Percentiles rank a stretch among this genome's conserved stretches.
phyloP scores from a whole-genome alignment of 2,888 invertebrate species.

The Sipha maydis region DNA sequence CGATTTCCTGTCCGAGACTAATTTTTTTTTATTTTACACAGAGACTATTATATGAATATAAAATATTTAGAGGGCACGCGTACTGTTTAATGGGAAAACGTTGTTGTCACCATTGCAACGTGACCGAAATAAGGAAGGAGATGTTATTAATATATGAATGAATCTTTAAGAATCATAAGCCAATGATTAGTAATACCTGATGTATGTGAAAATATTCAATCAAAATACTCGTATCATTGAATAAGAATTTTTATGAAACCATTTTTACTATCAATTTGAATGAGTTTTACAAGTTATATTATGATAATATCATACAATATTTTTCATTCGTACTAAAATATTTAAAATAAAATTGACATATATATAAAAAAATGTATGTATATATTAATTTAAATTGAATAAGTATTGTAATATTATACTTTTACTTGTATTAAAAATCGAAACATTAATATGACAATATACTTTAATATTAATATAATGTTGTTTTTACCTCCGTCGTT shows the following conservation, averaged over 20 bases:
- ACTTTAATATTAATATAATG: too few relatives aligned
- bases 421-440: too few relatives aligned
- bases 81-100: slow-evolving; percentile 50
- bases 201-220: background rate
- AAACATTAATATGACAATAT: too few relatives aligned
- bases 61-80: slow-evolving; percentile 54
- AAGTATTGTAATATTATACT: too few relatives aligned
- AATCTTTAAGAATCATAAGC: slow-evolving; percentile 21
- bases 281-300: background rate
- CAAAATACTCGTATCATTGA: background rate
- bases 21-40: slow-evolving; percentile 42
- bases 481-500: too few relatives aligned
- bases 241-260: background rate
- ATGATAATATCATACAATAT: background rate
- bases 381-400: too few relatives aligned
- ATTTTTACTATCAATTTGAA: background rate
- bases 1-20: slow-evolving; percentile 54
- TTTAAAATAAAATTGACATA: background rate
- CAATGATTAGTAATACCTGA: slow-evolving; percentile 21
- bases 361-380: too few relatives aligned
- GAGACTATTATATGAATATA: slow-evolving; percentile 55
- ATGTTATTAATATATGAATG: slow-evolving; percentile 20
- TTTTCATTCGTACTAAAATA: background rate
- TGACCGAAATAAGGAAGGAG: slow-evolving; percentile 48
- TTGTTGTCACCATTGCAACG: slow-evolving; percentile 42